Conservation (phyloP, 2,888 invertebrate genomes). For the Drosophila monieri region DNA sequence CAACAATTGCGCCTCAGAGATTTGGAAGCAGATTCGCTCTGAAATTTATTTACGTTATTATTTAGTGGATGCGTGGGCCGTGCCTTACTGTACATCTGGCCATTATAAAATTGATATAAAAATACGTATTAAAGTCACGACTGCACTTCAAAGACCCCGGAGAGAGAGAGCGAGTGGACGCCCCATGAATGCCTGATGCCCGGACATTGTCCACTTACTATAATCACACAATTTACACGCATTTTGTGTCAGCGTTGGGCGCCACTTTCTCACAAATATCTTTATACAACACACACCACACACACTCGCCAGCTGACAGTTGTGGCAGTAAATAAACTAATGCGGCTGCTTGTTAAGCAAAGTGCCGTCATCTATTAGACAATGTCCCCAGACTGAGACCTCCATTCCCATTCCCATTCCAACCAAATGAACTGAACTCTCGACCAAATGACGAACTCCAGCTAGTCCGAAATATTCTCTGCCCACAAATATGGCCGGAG, state of each 20-base stretch:
- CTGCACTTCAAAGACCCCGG: not conserved
- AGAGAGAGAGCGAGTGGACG: not conserved
- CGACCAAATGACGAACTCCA: conserved; percentile 52
- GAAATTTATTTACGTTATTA: conserved; percentile 73
- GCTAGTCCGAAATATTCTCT: conserved; percentile 46
- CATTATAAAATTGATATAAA: not conserved
- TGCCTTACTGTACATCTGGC: not conserved
- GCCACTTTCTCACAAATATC: conserved; percentile 32
- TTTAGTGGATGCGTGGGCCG: conserved; percentile 47
- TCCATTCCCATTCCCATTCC: not conserved
- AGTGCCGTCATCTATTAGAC: conserved; percentile 78
- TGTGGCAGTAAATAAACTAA: conserved; percentile 73
- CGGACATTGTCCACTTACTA: conserved; percentile 65
- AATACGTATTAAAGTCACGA: conserved; percentile 23
- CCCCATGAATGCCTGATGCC: conserved; percentile 59
- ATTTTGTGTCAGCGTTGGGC: conserved; percentile 51
- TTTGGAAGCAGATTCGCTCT: conserved; percentile 54
- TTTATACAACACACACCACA: conserved; percentile 62
- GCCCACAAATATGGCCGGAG: conserved; percentile 33
- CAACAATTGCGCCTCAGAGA: conserved; percentile 74
- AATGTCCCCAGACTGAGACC: conserved; percentile 45
- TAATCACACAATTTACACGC: conserved; percentile 78
- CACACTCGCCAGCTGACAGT: conserved; percentile 2
- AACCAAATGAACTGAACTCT: conserved; percentile 49
- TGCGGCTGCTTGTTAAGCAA: conserved; percentile 78